A percentile compares a stretch with the other conserved stretches of the same genome.
Evolutionary conservation across 2,113 vertebrate species (phyloP).

Genomic region (Scolopax mira): DNA sequence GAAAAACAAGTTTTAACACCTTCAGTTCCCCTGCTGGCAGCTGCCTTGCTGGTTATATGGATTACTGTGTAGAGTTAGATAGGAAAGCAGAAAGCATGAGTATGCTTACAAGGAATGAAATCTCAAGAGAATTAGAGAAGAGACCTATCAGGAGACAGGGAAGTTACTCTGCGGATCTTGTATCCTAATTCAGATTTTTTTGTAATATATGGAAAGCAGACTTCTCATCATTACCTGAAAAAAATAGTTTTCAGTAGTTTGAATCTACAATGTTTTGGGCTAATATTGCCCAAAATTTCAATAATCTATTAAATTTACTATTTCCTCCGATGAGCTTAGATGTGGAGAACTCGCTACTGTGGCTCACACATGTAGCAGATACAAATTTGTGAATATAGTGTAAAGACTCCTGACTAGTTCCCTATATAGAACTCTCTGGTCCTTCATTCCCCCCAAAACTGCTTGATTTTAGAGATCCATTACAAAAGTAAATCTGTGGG

Average conservation of each 20-base stretch:
- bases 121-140: not conserved
- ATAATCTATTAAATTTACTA: not conserved
- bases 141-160: not conserved
- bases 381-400: rapidly evolving
- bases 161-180: not conserved
- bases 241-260: not conserved
- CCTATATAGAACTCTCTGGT: not conserved
- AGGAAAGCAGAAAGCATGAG: not conserved
- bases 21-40: not conserved
- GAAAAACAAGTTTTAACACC: not conserved
- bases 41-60: not conserved
- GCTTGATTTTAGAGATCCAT: not conserved
- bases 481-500: not conserved
- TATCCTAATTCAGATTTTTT: not conserved
- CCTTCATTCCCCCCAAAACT: not conserved
- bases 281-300: not conserved
- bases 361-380: not conserved
- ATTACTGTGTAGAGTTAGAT: too few relatives aligned
- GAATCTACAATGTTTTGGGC: not conserved
- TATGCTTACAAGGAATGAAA: not conserved
- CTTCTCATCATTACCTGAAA: not conserved
- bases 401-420: not conserved
- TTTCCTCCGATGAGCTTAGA: not conserved
- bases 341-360: not conserved
- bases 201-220: not conserved